Base-by-base conservation (phyloP, 2,797 vertebrate species). In the Rallus crepitans region DNA sequence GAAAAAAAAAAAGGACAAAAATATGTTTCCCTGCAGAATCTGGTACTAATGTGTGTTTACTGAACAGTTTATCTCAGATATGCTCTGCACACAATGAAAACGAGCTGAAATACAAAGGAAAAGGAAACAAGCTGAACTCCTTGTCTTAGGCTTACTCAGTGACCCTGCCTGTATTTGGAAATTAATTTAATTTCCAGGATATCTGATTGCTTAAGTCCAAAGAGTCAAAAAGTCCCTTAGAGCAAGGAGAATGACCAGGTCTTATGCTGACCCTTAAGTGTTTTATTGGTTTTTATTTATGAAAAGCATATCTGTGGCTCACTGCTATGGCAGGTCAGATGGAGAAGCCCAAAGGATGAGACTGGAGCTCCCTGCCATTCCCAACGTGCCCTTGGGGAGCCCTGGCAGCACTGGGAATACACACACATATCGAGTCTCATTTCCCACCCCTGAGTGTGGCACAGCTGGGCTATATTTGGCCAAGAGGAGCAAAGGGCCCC, bases 81-180 rank as follows among this genome's bases (percentile, higher is more conserved):
- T 35, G 47, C 72, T 82, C 89, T 63, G 66, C 27, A 64, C n/a
- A 84, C 70, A 61, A 60, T 47, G 45, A 88, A 92, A 94, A 87
- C 14, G 39, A 72, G 16, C 40, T 91, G 12, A 56, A 93, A 86
- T 40, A 45, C 39, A 88, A 72, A 57, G 37, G 52, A 42, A 87
- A 88, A 91, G 87, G 96, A 90, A 93, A 90, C 19, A 40, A 90
- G 33, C 66, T 82, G 63, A 83, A 88, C 66, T 82, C 75, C 25
- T 60, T 87, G 53, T 30, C n/a, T 89, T 37, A 47, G 65, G 82
- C 78, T 33, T 27, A 28, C 40, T 23, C 70, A 14, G 42, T 59
- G 33, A 40, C 31, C 20, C 25, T 45, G 42, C 42, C 4, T 12
- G 35, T 4, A 5, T 45, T 57, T 75, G 70, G 75, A 75, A 93